Conservation (phyloP, 2,888 invertebrate genomes). For the Copidosoma aretas region DNA sequence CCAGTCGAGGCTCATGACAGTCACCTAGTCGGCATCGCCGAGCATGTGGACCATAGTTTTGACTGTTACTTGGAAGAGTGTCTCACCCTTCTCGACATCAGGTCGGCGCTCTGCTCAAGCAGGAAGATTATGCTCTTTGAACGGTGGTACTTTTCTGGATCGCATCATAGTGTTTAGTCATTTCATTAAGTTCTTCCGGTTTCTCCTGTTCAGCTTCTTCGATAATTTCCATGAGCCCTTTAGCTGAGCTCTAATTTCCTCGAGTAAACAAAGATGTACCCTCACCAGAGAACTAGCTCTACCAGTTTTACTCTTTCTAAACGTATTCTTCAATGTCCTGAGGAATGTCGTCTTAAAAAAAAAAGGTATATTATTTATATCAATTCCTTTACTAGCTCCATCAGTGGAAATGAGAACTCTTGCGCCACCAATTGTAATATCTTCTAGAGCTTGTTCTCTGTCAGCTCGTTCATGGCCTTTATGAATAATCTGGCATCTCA, state of each 20-base stretch:
- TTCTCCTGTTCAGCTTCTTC: slow-evolving; percentile 86
- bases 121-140: no score
- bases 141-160: slow-evolving; percentile 76
- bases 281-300: slow-evolving; percentile 85
- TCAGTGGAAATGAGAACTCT: slow-evolving; percentile 92
- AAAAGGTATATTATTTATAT: slow-evolving; percentile 81
- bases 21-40: no score
- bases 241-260: slow-evolving; percentile 82
- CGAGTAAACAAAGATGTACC: slow-evolving; percentile 84
- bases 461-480: slow-evolving; percentile 86
- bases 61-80: no score
- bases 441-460: slow-evolving; percentile 82
- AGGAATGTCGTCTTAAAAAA: slow-evolving; percentile 89
- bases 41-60: no score
- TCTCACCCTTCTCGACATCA: no score
- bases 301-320: slow-evolving; percentile 91
- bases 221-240: slow-evolving; percentile 82
- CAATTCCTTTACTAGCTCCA: slow-evolving; percentile 92
- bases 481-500: slow-evolving; percentile 82
- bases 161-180: slow-evolving; percentile 77
- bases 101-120: no score
- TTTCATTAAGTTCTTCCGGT: slow-evolving; percentile 75
- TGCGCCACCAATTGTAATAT: slow-evolving; percentile 80
- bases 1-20: no score
- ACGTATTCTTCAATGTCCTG: slow-evolving; percentile 95